Conservation (phyloP, 1,140 invertebrate species). For the Zelostemma sp. region DNA sequence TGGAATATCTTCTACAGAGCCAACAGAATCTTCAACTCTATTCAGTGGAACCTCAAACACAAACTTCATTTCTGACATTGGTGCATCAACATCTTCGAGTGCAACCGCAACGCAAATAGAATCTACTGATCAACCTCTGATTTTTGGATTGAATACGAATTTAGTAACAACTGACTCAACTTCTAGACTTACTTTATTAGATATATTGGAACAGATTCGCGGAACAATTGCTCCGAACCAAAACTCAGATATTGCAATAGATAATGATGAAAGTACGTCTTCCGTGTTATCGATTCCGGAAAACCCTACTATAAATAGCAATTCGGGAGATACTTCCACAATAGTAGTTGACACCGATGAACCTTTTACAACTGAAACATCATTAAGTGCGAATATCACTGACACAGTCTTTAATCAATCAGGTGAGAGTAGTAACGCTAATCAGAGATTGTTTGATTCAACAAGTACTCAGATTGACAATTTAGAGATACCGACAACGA, state of each 20-base stretch:
- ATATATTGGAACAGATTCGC: constrained; percentile 23
- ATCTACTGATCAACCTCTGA: too few species aligned
- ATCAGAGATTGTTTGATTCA: background rate
- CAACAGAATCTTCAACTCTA: background rate
- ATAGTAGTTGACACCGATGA: background rate
- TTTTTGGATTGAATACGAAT: too few species aligned
- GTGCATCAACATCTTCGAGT: background rate
- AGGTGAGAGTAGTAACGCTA: background rate
- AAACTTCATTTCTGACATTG: background rate
- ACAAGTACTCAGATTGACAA: background rate
- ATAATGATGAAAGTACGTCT: constrained; percentile 1
- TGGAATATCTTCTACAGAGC: background rate
- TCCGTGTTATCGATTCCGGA: background rate
- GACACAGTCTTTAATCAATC: background rate
- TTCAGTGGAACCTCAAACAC: background rate
- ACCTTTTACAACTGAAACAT: background rate
- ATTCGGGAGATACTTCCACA: constrained; percentile 1
- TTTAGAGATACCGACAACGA: background rate
- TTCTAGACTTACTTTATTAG: constrained; percentile 16
- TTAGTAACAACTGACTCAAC: constrained; percentile 13
- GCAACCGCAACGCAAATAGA: too few species aligned
- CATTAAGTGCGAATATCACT: background rate
- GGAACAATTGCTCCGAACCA: constrained; percentile 16
- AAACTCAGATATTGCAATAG: constrained; percentile 4
- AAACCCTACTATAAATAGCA: background rate